Evolutionary conservation across 2,797 vertebrate genomes (phyloP).

Genomic region (Gambusia yucatana): DNA sequence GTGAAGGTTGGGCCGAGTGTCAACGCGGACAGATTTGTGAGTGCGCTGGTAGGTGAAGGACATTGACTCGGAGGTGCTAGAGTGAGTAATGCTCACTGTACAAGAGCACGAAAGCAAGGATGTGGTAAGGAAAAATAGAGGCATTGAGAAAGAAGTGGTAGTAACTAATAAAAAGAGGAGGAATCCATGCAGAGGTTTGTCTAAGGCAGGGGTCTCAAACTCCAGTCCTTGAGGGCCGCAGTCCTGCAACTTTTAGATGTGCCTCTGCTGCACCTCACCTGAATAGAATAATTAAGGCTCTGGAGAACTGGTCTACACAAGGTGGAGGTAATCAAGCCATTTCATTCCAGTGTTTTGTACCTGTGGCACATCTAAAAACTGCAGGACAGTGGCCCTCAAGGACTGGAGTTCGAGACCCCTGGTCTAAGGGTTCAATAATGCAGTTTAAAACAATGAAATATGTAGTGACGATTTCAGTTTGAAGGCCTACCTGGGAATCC

Average conservation of each 20-base stretch:
- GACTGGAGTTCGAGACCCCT: no score
- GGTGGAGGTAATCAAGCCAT: no score
- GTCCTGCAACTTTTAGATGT: no score
- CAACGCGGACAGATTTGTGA: constrained; percentile 93
- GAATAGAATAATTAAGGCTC: no score
- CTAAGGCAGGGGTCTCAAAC: background rate
- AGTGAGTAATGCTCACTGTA: constrained; percentile 94
- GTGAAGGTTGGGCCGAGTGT: constrained; percentile 89
- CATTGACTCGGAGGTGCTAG: constrained; percentile 94
- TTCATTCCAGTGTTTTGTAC: no score
- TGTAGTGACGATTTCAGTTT: background rate
- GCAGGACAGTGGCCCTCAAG: no score
- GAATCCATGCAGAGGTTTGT: constrained; percentile 14
- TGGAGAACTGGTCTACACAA: no score
- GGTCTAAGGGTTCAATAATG: background rate
- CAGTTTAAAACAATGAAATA: background rate
- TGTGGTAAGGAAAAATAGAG: constrained; percentile 16
- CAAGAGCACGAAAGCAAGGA: constrained; percentile 65
- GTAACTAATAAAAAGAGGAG: constrained; percentile 22
- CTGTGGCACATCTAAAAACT: no score
- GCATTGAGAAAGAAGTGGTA: constrained; percentile 31
- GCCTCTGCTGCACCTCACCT: no score
- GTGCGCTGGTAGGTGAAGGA: constrained; percentile 96
- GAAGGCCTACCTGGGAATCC: constrained; percentile 89
- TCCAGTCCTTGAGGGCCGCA: no score